Evolutionary conservation across 2,888 invertebrate species (phyloP).

Genomic region (Pandemis cinnamomeana): DNA sequence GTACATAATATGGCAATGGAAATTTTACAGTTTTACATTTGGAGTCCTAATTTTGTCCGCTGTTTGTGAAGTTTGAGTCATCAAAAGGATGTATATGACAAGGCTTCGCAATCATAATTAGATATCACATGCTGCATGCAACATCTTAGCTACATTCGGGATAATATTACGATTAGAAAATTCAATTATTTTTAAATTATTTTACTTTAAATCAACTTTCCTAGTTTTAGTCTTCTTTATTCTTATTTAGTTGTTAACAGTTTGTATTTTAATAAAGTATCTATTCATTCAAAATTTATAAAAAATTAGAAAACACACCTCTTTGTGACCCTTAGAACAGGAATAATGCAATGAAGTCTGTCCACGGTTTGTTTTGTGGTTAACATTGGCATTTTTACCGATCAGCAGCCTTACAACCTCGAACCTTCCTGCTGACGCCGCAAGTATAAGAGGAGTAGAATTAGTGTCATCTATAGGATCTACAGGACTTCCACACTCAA

Average conservation of each 20-base stretch:
- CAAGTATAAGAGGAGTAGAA: constrained; percentile 91
- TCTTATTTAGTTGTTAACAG: too few relatives aligned
- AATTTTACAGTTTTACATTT: too few relatives aligned
- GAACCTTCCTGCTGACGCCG: constrained; percentile 90
- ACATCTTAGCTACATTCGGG: background rate
- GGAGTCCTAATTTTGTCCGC: too few relatives aligned
- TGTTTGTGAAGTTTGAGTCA: background rate
- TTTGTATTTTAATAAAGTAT: too few relatives aligned
- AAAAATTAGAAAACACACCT: constrained; percentile 73
- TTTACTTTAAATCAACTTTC: too few relatives aligned
- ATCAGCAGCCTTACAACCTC: constrained; percentile 88
- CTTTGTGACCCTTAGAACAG: constrained; percentile 91
- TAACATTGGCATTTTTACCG: constrained; percentile 88
- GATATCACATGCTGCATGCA: background rate
- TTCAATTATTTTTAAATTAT: too few relatives aligned
- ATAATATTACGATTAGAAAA: too few relatives aligned
- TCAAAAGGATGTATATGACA: background rate
- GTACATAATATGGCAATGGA: too few relatives aligned
- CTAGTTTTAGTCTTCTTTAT: too few relatives aligned
- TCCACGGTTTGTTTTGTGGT: constrained; percentile 88
- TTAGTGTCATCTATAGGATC: constrained; percentile 90
- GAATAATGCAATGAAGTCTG: constrained; percentile 94
- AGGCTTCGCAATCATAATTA: background rate
- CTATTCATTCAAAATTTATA: background rate
- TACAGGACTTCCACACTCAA: constrained; percentile 87